Conservation (phyloP, 2,113 vertebrate genomes). For the Pseudonaja textilis region DNA sequence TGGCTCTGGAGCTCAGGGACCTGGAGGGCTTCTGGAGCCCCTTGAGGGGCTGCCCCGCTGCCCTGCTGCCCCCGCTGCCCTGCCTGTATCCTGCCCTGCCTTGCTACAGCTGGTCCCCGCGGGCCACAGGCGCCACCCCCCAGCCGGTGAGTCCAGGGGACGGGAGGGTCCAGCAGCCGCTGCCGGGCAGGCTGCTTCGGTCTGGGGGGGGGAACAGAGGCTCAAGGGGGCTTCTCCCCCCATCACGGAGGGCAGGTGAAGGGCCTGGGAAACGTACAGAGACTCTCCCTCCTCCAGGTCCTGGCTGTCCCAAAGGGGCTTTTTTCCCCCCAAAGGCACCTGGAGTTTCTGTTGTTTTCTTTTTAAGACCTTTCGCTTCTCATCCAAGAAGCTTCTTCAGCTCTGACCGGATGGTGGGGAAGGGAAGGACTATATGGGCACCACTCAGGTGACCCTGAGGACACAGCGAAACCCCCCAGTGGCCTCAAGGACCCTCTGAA, state of each 20-base stretch:
- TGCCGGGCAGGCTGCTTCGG: not conserved
- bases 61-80: conserved; percentile 12
- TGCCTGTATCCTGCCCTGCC: conserved; percentile 15
- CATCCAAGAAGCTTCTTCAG: too few species aligned
- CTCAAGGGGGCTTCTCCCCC: not conserved
- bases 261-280: not conserved
- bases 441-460: too few species aligned
- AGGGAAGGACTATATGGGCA: too few species aligned
- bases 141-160: conserved; percentile 43
- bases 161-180: not conserved
- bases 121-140: not conserved
- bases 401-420: too few species aligned
- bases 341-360: too few species aligned
- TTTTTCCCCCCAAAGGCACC: too few species aligned
- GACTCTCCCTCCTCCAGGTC: too few species aligned
- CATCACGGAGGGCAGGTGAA: not conserved
- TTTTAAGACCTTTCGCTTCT: too few species aligned
- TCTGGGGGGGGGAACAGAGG: not conserved
- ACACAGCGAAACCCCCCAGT: too few species aligned
- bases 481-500: too few species aligned
- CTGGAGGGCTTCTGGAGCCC: rapidly evolving
- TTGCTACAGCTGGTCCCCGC: not conserved
- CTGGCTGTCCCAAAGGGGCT: too few species aligned
- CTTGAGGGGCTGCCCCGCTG: rapidly evolving
- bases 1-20: not conserved